phyloP scores from a whole-genome alignment of 2,797 vertebrate genomes.

The Dryobates pubescens region DNA sequence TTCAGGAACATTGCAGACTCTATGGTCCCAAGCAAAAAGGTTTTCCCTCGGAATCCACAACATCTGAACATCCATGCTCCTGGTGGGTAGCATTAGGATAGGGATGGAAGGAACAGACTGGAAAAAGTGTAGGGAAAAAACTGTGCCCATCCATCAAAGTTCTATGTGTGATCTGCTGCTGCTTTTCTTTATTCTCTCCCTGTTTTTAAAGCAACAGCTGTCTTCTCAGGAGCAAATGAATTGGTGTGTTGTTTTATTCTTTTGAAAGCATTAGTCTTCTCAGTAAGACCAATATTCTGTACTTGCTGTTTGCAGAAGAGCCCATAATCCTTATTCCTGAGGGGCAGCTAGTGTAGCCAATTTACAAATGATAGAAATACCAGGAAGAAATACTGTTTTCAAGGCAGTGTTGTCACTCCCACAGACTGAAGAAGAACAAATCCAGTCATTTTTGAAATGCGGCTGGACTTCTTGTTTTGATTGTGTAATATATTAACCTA shows the following conservation, averaged over 20 bases:
- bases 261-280: not conserved
- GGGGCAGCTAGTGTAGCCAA: not conserved
- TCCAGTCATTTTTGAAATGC: not conserved
- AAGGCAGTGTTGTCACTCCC: not conserved
- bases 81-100: not conserved
- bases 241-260: not conserved
- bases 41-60: not conserved
- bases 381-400: not conserved
- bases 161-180: not conserved
- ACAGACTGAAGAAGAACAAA: accelerated
- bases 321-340: not conserved
- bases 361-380: not conserved
- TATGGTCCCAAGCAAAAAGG: not conserved
- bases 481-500: not conserved
- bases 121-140: not conserved
- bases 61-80: not conserved
- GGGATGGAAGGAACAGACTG: not conserved
- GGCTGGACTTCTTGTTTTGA: not conserved
- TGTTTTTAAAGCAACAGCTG: not conserved
- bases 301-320: not conserved
- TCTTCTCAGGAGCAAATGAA: not conserved
- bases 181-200: not conserved
- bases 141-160: not conserved
- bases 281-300: not conserved
- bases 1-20: not conserved